Evolutionary conservation across 1,140 invertebrate species (phyloP), one percentile per base, ranked within the genome.

Genomic region (Chironomus striatipennis): DNA sequence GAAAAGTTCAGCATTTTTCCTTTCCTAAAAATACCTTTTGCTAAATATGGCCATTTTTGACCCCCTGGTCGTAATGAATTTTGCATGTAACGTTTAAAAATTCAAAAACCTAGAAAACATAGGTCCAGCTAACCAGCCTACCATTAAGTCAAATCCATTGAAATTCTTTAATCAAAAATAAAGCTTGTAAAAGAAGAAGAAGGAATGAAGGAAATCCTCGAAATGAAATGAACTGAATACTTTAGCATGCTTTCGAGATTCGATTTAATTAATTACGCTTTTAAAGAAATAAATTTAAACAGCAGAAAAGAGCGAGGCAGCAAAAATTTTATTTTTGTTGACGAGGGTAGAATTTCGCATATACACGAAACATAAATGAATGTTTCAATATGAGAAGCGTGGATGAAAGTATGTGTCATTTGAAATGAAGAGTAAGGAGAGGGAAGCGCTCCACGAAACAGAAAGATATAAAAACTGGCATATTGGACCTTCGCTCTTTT

Each of bases 171-270:
- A 34, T 34, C 5, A 5, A 34, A 34, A 34, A 2, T 34, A 34
- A 2, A 1, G 24, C 24, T 34, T 34, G 12, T n/a, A 15, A n/a
- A n/a, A 5, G 4, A n/a, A 12, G 12, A 57, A 12, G 10, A 57
- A 5, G 12, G 15, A 15, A 12, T 57, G 12, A 57, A 57, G 47
- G 47, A 57, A 57, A 57, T 57, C 47, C 47, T 57, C 4, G 12
- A 57, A 57, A 57, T 57, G 47, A 57, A 57, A 57, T 57, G 47
- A 57, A 57, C 12, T 57, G 47, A 57, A 57, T 57, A n/a, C 47
- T 57, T 57, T n/a, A 57, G 24, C 24, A 34, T 34, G 24, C 24
- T 34, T 34, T 34, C 47, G 12, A 57, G 47, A 57, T 57, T 57
- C 47, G 12, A 57, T 57, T 57, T 57, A 57, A 57, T 57, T 57